Evolutionary conservation across 2,888 invertebrate species (phyloP), one percentile per base, ranked within the genome.

Genomic region (Punctoribates punctum): DNA sequence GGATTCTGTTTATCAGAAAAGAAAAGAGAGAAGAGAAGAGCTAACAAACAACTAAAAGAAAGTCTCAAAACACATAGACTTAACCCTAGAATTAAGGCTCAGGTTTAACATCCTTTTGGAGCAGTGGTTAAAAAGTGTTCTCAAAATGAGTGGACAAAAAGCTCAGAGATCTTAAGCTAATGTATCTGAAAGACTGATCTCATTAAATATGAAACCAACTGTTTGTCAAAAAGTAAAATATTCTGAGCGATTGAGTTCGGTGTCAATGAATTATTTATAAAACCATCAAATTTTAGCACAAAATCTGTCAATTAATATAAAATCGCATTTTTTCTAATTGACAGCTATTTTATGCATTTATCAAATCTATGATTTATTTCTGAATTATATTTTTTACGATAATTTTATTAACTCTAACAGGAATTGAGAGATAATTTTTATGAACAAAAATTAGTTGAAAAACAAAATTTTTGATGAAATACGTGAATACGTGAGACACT

Each of bases 261-360:
- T 38, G 34, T 9, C 65, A 67, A 67, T 67, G 65, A 67, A 67
- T 67, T 67, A 67, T 67, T 38, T 67, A 67, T 67, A 38, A 29
- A 67, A 38, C 38, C 34, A 38, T 67, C 65, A 67, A 38, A 38
- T 67, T 67, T 67, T 20, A 20, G 1, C 6, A 0, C 34, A 67
- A 67, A 67, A 67, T 5, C 17, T 67, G 65, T 67, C 65, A 67
- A 67, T 67, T 67, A 38, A 38, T 67, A 20, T 38, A 38, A 29
- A 38, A 67, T 27, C 20, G n/a, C n/a, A 67, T 67, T 67, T 67
- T 67, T 67, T 38, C 38, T 34, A 67, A 67, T 67, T 67, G 65
- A 67, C 65, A 67, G 65, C 65, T 67, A 67, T 67, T 67, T 67
- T 67, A 67, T 67, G n/a, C 38, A 20, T 67, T 38, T 38, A 67